phyloP scores from a whole-genome alignment of 2,113 vertebrate species.

The Hydrochoerus hydrochaeris region DNA sequence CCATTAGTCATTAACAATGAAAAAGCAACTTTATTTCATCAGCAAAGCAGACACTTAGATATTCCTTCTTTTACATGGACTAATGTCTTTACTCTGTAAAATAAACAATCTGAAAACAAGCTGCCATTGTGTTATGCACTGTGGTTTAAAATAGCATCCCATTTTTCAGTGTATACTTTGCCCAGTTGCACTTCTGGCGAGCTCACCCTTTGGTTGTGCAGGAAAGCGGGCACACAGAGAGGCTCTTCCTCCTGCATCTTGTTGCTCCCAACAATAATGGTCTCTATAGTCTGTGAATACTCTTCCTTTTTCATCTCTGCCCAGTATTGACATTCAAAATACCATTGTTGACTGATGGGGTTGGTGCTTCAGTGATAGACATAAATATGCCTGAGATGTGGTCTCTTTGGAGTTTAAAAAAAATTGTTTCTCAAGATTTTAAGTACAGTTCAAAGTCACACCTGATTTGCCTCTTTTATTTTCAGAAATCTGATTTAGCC shows the following conservation, averaged over 20 bases:
- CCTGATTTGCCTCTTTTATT: slow-evolving; percentile 42
- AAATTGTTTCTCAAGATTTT: background rate
- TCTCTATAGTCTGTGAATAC: background rate
- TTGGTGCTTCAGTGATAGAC: slow-evolving; percentile 57
- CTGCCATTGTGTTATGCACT: background rate
- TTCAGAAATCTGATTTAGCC: slow-evolving; percentile 45
- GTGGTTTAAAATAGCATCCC: background rate
- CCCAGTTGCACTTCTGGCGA: background rate
- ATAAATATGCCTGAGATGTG: slow-evolving; percentile 57
- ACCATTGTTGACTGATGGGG: background rate
- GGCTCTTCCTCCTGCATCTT: background rate
- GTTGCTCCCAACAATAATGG: background rate
- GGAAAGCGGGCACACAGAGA: accelerated
- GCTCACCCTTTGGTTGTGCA: no score
- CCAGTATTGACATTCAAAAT: background rate
- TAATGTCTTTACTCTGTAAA: slow-evolving; percentile 5
- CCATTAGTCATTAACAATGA: slow-evolving; percentile 41
- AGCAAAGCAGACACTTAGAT: background rate
- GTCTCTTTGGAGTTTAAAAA: background rate
- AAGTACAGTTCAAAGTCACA: slow-evolving; percentile 36
- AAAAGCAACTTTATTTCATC: slow-evolving; percentile 34
- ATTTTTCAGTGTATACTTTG: background rate
- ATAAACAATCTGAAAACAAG: background rate
- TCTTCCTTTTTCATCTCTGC: background rate
- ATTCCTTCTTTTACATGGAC: slow-evolving; percentile 27